Conservation (phyloP, 2,888 invertebrate species). For the Tetramorium bicarinatum region DNA sequence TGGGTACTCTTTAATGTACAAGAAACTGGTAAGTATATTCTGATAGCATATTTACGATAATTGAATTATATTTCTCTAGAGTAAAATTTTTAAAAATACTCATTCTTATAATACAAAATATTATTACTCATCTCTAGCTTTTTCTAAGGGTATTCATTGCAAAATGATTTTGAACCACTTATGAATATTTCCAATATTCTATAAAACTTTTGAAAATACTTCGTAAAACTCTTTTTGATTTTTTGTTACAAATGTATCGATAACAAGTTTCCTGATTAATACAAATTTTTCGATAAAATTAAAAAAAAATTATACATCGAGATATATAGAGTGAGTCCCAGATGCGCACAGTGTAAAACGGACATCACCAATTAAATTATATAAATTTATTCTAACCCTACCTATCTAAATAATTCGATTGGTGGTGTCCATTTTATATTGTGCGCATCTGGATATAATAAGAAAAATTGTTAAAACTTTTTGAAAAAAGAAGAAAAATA, state of each 20-base stretch:
- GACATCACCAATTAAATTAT: too few species aligned
- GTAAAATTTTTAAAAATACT: not conserved
- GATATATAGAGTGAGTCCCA: not conserved
- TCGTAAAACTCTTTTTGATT: not conserved
- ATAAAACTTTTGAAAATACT: not conserved
- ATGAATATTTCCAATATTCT: too few species aligned
- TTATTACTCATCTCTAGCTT: not conserved
- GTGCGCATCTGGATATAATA: too few species aligned
- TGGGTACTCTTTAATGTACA: constrained; percentile 92
- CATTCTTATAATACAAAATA: not conserved
- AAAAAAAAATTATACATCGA: not conserved
- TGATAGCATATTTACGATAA: not conserved
- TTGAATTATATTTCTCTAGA: not conserved
- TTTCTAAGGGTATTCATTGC: not conserved
- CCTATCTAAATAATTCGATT: too few species aligned
- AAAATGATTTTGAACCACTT: not conserved
- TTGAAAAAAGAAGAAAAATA: not conserved
- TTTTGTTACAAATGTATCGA: not conserved
- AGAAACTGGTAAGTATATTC: constrained; percentile 88
- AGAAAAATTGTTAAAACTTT: not conserved
- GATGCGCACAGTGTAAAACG: too few species aligned
- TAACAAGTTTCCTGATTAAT: not conserved
- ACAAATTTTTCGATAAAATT: not conserved
- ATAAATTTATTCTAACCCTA: too few species aligned
- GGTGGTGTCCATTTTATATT: too few species aligned